These are phyloP conservation scores for Acrocephalus scirpaceus DNA, from an alignment of 2,797 vertebrate genomes.

Conservation along the genomic window DNA sequence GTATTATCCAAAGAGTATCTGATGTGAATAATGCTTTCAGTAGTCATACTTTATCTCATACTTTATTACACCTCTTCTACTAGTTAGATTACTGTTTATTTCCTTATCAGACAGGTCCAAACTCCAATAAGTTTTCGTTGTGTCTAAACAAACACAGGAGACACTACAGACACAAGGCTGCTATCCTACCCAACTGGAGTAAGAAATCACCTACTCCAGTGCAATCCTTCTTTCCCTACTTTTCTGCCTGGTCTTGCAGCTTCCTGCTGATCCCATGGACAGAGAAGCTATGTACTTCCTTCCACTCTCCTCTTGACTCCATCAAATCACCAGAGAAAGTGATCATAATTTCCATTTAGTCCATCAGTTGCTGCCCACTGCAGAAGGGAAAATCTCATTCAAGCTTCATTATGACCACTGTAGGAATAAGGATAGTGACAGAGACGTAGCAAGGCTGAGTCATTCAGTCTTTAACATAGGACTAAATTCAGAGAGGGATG, in stretches of 20 bases:
- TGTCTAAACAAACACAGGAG: neutral
- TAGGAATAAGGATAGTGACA: neutral
- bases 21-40: neutral
- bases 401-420: neutral
- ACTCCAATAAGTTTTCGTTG: neutral
- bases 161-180: neutral
- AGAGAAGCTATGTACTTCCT: neutral
- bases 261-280: neutral
- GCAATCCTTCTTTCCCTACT: neutral
- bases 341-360: neutral
- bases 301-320: neutral
- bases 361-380: neutral
- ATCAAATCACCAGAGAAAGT: neutral
- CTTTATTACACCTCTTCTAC: neutral
- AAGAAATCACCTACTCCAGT: neutral
- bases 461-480: neutral
- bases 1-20: neutral
- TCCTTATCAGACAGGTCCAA: neutral
- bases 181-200: neutral
- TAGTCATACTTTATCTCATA: neutral
- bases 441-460: neutral
- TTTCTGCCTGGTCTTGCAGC: neutral
- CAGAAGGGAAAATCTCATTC: accelerated
- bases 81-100: neutral
- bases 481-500: neutral